These are phyloP conservation scores for Orchesella cincta DNA, from an alignment of 1,140 invertebrate species.

Conservation along the genomic window DNA sequence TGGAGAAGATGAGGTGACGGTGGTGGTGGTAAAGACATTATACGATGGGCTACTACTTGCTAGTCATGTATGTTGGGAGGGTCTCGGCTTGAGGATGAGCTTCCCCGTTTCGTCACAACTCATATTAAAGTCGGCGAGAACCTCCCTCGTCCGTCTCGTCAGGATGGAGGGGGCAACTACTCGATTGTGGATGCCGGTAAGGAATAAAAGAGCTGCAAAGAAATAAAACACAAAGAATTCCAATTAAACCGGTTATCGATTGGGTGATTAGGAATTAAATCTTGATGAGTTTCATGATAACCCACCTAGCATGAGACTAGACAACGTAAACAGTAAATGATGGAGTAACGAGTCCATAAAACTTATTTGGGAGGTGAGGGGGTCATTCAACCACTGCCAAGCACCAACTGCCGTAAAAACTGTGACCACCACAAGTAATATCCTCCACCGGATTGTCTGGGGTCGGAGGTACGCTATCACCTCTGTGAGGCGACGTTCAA, in stretches of 20 bases:
- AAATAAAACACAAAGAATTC: not conserved
- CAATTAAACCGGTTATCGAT: not conserved
- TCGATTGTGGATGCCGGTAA: slow-evolving; percentile 88
- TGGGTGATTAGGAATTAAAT: not conserved
- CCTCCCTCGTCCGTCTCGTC: slow-evolving; percentile 80
- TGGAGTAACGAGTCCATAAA: slow-evolving; percentile 88
- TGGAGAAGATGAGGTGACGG: too few relatives aligned
- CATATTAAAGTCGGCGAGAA: slow-evolving; percentile 95
- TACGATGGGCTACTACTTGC: too few relatives aligned
- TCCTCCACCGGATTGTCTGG: slow-evolving; percentile 87
- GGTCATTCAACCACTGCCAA: slow-evolving; percentile 92
- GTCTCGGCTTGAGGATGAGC: slow-evolving; percentile 79
- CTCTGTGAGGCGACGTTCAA: slow-evolving; percentile 91
- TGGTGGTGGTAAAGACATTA: too few relatives aligned
- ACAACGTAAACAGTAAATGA: slow-evolving; percentile 94
- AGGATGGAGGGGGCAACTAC: slow-evolving; percentile 96
- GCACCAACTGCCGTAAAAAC: slow-evolving; percentile 87
- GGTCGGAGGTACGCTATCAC: slow-evolving; percentile 93
- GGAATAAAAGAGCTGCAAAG: slow-evolving; percentile 74
- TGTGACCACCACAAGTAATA: slow-evolving; percentile 79
- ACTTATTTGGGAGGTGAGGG: slow-evolving; percentile 80
- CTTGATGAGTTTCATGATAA: too few relatives aligned
- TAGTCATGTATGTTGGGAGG: slow-evolving; percentile 56
- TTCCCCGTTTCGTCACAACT: slow-evolving; percentile 95
- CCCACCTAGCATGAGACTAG: slow-evolving; percentile 73